phyloP scores from a whole-genome alignment of 2,888 invertebrate species.

The Argyra leucocephala region DNA sequence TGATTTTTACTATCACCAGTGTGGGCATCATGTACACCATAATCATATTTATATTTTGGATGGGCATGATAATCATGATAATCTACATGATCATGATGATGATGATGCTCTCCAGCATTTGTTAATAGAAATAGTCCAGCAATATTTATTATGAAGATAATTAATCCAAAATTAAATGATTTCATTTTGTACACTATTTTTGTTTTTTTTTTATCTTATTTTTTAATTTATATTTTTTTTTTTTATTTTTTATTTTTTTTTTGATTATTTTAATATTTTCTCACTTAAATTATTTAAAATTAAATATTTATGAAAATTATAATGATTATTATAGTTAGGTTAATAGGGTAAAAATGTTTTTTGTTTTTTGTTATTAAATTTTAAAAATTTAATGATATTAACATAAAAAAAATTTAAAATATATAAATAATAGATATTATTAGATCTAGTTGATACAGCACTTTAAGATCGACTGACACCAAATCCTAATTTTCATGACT shows the following conservation, averaged over 20 bases:
- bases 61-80: constrained; percentile 22
- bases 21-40: constrained; percentile 45
- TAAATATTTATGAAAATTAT: not conserved
- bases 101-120: not conserved
- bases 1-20: constrained; percentile 46
- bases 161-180: not conserved
- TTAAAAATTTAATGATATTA: too few relatives aligned
- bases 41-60: constrained; percentile 45
- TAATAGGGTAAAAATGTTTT: not conserved
- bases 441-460: not conserved
- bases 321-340: not conserved
- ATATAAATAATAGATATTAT: not conserved
- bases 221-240: not conserved
- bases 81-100: not conserved
- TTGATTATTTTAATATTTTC: not conserved
- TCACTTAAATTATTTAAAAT: not conserved
- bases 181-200: not conserved
- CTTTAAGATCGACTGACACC: constrained; percentile 4
- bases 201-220: not conserved
- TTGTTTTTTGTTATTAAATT: too few relatives aligned
- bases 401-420: not conserved
- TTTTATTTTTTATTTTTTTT: not conserved
- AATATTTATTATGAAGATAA: not conserved
- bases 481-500: not conserved
- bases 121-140: not conserved